Evolutionary conservation across 1,140 invertebrate genomes (phyloP).

Genomic region (Tetraneura akinire): DNA sequence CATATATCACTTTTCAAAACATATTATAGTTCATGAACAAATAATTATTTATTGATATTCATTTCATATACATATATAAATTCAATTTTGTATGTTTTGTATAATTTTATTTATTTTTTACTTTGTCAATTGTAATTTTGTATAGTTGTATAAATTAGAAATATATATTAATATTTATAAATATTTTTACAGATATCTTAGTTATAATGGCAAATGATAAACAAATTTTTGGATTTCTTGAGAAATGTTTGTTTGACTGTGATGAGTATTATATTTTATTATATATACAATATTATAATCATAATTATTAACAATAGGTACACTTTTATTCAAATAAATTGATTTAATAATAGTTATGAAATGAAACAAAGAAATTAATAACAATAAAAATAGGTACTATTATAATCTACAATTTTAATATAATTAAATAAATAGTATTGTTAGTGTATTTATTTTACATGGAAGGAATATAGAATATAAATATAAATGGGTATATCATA

Average conservation of each 20-base stretch:
- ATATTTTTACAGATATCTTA: constrained; percentile 23
- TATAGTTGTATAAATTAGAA: constrained; percentile 18
- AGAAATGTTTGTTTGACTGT: constrained; percentile 18
- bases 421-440: constrained; percentile 6
- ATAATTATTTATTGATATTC: not conserved
- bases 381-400: not conserved
- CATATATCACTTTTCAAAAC: not conserved
- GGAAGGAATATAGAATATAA: not conserved
- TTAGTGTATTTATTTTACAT: not conserved
- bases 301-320: not conserved
- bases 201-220: constrained; percentile 11
- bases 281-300: not conserved
- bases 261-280: constrained; percentile 8
- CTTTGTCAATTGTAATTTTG: not conserved
- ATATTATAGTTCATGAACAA: constrained; percentile 15
- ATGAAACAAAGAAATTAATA: not conserved
- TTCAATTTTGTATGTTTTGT: constrained; percentile 11
- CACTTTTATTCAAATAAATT: not conserved
- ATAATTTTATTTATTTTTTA: constrained; percentile 25
- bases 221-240: constrained; percentile 4
- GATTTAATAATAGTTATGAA: not conserved
- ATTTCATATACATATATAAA: constrained; percentile 2
- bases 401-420: not conserved
- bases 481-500: too few species aligned
- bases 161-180: constrained; percentile 4